A percentile compares a stretch with the other conserved stretches of the same genome.
These are phyloP conservation scores for Morinoia aosen DNA, from an alignment of 2,888 invertebrate species.

Conservation along the genomic window DNA sequence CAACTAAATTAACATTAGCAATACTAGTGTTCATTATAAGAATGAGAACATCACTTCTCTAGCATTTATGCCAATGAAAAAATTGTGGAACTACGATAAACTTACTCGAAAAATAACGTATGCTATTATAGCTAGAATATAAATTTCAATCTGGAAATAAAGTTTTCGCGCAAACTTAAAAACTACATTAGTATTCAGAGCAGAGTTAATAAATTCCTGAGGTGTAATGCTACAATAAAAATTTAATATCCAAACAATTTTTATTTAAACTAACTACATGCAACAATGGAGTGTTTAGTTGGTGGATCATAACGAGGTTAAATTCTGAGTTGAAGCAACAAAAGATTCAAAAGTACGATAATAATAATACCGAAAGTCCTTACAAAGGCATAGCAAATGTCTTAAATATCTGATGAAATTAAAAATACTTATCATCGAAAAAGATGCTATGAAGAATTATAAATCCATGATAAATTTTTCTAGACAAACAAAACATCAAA, in stretches of 20 bases:
- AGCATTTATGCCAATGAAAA: constrained; percentile 10
- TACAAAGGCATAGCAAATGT: too few species aligned
- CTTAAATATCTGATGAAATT: too few species aligned
- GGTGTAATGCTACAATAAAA: background rate
- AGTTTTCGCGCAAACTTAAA: background rate
- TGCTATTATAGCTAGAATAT: background rate
- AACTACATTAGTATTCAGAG: background rate
- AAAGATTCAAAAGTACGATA: too few species aligned
- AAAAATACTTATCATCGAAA: background rate
- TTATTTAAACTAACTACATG: background rate
- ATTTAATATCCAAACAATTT: background rate
- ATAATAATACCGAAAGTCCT: too few species aligned
- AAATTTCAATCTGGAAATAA: background rate
- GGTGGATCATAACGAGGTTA: background rate
- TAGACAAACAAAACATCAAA: background rate
- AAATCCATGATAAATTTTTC: background rate
- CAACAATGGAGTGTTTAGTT: background rate
- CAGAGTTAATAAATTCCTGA: background rate
- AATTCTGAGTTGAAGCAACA: background rate
- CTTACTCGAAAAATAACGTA: background rate
- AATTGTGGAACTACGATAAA: background rate
- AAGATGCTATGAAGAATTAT: background rate
- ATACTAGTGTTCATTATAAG: constrained; percentile 19
- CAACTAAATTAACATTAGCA: constrained; percentile 1
- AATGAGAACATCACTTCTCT: background rate